phyloP scores from a whole-genome alignment of 92 coral and sea anemone species.

The Muricea muricata region DNA sequence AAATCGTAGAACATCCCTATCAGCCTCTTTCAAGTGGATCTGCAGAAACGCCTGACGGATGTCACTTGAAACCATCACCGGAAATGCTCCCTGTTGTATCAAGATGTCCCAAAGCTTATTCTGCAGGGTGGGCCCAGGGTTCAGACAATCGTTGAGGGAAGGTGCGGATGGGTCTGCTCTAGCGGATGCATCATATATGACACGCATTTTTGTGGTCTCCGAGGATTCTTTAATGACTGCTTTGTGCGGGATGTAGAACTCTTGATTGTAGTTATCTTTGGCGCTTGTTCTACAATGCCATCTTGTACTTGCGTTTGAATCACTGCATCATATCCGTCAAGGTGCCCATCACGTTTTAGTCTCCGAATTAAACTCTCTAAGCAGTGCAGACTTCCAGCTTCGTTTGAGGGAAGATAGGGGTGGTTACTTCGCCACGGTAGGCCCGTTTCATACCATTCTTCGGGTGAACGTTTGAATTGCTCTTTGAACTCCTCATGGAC shows the following conservation, averaged over 20 bases:
- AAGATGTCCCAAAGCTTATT: slow-evolving; percentile 42
- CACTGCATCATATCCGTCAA: not conserved
- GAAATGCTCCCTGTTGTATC: slow-evolving; percentile 7
- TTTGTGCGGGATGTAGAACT: slow-evolving; percentile 8
- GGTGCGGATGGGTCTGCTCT: slow-evolving; percentile 20
- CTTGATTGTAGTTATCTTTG: not conserved
- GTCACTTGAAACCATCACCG: slow-evolving; percentile 32
- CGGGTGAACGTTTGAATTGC: slow-evolving; percentile 15
- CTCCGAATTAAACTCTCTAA: slow-evolving; percentile 1
- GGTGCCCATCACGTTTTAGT: not conserved
- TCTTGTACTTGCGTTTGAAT: not conserved
- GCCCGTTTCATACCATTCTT: slow-evolving; percentile 47
- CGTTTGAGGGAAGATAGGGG: slow-evolving; percentile 19
- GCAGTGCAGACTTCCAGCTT: not conserved
- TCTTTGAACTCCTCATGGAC: slow-evolving; percentile 42
- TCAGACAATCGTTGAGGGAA: slow-evolving; percentile 9
- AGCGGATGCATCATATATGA: slow-evolving; percentile 40
- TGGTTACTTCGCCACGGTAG: slow-evolving; percentile 49
- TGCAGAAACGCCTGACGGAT: slow-evolving; percentile 36
- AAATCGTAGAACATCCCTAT: slow-evolving; percentile 23
- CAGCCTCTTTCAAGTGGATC: not conserved
- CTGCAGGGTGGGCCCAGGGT: slow-evolving; percentile 44
- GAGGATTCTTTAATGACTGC: slow-evolving; percentile 28
- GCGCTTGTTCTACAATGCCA: not conserved
- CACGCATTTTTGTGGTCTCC: slow-evolving; percentile 40